Evolutionary conservation across 1,140 invertebrate genomes (phyloP), one percentile per base, ranked within the genome.

Genomic region (Sipha flava): DNA sequence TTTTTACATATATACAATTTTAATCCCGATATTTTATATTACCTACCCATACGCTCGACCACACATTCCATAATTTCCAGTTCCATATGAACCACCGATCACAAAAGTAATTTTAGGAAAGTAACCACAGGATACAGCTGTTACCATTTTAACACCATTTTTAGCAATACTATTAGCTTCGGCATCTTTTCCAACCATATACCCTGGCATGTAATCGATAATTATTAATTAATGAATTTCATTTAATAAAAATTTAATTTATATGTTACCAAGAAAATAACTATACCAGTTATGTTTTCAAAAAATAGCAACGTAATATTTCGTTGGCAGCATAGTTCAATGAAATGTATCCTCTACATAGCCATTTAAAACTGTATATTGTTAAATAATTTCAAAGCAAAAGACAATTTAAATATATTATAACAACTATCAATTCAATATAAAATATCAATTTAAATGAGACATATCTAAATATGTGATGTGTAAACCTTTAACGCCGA

Each of bases 101-200:
- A 98, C 88, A 0, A 98, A 87, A 3, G 96, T 98, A 1, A 99
- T 88, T 87, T 99, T 99, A 0, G 98, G 98, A n/a, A 99, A 98
- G 86, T 94, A 88, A 29, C 98, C 95, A 87, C 96, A 99, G 21
- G 97, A 91, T 1, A 99, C 97, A 1, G 98, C 98, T 21, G 94
- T 99, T 0, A 99, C 97, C 92, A 99, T 93, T 88, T 99, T 99
- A 1, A 98, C 97, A 62, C 98, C 98, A 86, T 99, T 92, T 85
- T 99, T 99, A 1, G 98, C 98, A 82, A 99, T 99, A 9, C 98
- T 98, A 81, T 95, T 93, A 2, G 93, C 91, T 87, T 99, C 98
- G 0, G 96, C 96, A 75, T 99, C 96, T 82, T 89, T 89, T 1
- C 98, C 98, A 26, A 99, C 96, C 97, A 99, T 99, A 85, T 99